Base-by-base conservation (phyloP, 2,888 invertebrate species). In the Brachynemurus nebulosus region DNA sequence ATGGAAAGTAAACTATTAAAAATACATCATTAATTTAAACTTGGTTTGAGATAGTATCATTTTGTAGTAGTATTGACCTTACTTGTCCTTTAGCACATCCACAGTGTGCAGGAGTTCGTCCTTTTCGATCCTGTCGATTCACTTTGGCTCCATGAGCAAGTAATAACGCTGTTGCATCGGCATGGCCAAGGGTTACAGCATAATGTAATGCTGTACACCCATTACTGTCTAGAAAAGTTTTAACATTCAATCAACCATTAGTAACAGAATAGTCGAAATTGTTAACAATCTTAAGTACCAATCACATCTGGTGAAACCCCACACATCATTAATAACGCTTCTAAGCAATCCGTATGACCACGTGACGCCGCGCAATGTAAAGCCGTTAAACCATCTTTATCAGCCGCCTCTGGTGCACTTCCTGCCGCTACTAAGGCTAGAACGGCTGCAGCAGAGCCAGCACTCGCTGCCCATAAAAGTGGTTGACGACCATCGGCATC, bases 141-240 rank as follows among this genome's bases (percentile, higher is more conserved):
- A 91, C 80, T 61, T 95, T 83, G 0, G 95, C 89, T 1, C 89
- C 91, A 50, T 88, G 79, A 48, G 85, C 80, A n/a, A 98, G 68
- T 34, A 98, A 69, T 3, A 90, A 71, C 3, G 86, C 80, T 0
- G 93, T 92, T 14, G 93, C 90, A 59, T 95, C 92, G 0, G 90
- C 88, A 60, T 97, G 96, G 0, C 96, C 95, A 42, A 96, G 68
- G 0, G 96, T 95, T 2, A 93, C 91, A 3, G 97, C 90, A 60
- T 97, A 98, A 65, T 97, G 97, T 19, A 98, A 66, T 0, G 97
- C 88, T 0, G 96, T 92, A 60, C 95, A 96, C 1, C 93, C 95
- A 60, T 95, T 95, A 39, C 83, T 83, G 64, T 97, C 96, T 12
- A 62, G 60, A 34, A n/a, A n/a, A n/a, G n/a, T 18, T 27, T 14